phyloP scores from a whole-genome alignment of 2,113 vertebrate genomes.

The Chaetorhynchus papuensis region DNA sequence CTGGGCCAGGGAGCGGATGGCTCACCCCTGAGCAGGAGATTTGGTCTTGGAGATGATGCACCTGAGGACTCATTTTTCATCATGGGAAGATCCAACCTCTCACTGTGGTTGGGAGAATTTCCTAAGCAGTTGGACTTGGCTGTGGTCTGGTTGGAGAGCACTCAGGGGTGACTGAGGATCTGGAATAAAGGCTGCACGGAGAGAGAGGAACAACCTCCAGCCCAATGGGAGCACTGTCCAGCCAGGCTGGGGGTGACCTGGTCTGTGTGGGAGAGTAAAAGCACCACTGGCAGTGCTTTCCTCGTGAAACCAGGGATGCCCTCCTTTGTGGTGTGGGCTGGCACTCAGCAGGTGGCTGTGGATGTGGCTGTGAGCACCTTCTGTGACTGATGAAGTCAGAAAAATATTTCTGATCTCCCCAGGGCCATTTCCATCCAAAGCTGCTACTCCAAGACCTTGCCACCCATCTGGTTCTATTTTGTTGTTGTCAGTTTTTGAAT shows the following conservation, averaged over 20 bases:
- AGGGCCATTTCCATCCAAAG: background rate
- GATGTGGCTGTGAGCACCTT: background rate
- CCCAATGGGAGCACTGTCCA: background rate
- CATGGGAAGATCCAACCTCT: background rate
- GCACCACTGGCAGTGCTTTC: background rate
- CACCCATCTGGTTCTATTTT: background rate
- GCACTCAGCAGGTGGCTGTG: background rate
- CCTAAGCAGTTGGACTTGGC: background rate
- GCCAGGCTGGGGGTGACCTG: background rate
- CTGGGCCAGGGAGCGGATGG: background rate
- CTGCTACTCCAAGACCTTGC: background rate
- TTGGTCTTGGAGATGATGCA: background rate
- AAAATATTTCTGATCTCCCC: background rate
- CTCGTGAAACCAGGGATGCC: background rate
- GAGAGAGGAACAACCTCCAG: background rate
- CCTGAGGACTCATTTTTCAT: background rate
- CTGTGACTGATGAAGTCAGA: too few species aligned
- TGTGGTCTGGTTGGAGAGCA: background rate
- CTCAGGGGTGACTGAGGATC: background rate
- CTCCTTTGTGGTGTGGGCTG: accelerated
- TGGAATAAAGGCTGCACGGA: background rate
- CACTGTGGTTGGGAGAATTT: background rate
- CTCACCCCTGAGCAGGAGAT: background rate
- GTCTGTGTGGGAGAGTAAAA: background rate
- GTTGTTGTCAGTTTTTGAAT: background rate